A percentile compares a stretch with the other conserved stretches of the same genome.
phyloP scores from a whole-genome alignment of 2,113 vertebrate genomes.

The Pteropus alecto region DNA sequence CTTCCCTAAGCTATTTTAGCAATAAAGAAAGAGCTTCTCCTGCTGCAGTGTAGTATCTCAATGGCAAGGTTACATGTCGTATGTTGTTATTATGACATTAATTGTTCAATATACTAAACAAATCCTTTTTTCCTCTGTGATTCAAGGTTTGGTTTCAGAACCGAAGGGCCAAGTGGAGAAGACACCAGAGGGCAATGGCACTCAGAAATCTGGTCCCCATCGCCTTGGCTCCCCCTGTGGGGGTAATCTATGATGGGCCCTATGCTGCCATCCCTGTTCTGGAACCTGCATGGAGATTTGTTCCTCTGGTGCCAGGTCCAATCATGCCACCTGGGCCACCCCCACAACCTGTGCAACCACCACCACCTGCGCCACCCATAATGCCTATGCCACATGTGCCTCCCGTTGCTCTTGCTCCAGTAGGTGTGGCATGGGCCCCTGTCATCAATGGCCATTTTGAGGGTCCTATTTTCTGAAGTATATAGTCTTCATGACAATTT shows the following conservation, averaged over 20 bases:
- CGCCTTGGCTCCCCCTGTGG: slow-evolving; percentile 52
- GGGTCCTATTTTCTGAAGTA: slow-evolving; percentile 82
- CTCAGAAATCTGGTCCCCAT: slow-evolving; percentile 61
- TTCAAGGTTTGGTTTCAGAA: slow-evolving; percentile 90
- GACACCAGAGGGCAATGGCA: slow-evolving; percentile 80
- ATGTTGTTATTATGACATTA: neutral
- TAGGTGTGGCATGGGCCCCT: slow-evolving; percentile 79
- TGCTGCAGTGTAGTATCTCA: neutral
- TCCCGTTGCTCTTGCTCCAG: slow-evolving; percentile 45
- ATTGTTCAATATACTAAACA: slow-evolving; percentile 31
- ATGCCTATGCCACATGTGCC: slow-evolving; percentile 62
- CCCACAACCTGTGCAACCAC: neutral
- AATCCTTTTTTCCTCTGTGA: neutral
- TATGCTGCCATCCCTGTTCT: slow-evolving; percentile 66
- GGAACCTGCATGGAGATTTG: slow-evolving; percentile 76
- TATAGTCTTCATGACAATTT: slow-evolving; percentile 32
- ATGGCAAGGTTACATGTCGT: neutral
- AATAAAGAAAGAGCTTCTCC: neutral
- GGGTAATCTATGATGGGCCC: slow-evolving; percentile 73
- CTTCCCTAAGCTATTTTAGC: neutral
- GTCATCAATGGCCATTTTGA: slow-evolving; percentile 73
- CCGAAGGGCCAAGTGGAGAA: slow-evolving; percentile 87
- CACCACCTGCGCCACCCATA: neutral
- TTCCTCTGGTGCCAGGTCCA: slow-evolving; percentile 39
- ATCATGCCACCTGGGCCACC: slow-evolving; percentile 41